Base-by-base conservation (phyloP, 2,113 vertebrate species). In the Sebastes fasciatus region DNA sequence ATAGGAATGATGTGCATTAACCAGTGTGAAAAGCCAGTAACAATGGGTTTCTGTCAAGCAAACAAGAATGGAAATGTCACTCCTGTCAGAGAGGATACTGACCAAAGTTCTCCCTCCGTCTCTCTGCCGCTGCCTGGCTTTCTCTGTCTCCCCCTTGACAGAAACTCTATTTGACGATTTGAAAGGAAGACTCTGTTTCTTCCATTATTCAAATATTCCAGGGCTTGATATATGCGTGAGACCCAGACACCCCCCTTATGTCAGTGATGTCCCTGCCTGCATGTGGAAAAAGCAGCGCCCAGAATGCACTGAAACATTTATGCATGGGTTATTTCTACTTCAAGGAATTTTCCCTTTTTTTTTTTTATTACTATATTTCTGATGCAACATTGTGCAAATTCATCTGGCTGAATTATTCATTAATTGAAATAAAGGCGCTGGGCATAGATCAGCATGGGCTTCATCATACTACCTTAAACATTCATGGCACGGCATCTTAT, bases 161-260 rank as follows among this genome's bases (percentile, higher is more conserved):
- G 92, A 95, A 94, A 95, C 92, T 92, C 86, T 88, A 88, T 92
- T 90, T 94, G 93, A 95, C 90, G 83, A 93, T 93, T 90, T 94
- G 90, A 95, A 95, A 93, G 91, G 88, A 86, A 77, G 86, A 86
- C 83, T 92, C 86, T 86, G 89, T 94, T 93, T 91, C 91, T 80
- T 95, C 82, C 87, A 95, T 95, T 95, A 96, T 95, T 95, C 87
- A 95, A 92, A 94, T 91, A 91, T 92, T 94, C 94, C 90, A 93
- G 91, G 79, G 76, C 70, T 92, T 88, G 88, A 94, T 95, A 94
- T 94, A 91, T 89, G 83, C 88, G 86, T 70, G 79, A 91, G 88
- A 89, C 91, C 75, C 72, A 70, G 79, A 80, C 87, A 86, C 61
- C 88, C 77, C 68, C 82, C 61, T 81, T 67, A 71, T 87, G 88